Percentiles rank a stretch among this genome's conserved stretches.
Conservation (phyloP, 2,113 vertebrate species). For the Corythoichthys intestinalis region DNA sequence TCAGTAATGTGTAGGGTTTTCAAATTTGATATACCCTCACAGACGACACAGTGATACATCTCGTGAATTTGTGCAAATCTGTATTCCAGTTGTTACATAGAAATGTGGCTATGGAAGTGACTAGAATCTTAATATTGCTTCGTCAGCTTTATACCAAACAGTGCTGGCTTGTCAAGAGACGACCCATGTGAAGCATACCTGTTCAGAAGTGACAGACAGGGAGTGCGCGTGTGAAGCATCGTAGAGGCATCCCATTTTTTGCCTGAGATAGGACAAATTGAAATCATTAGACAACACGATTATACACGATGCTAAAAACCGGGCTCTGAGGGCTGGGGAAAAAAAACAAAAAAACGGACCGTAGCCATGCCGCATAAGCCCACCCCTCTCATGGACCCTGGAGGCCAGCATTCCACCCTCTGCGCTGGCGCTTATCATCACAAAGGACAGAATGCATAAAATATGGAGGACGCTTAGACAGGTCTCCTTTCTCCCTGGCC, state of each 20-base stretch:
- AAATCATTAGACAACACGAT: constrained; percentile 29
- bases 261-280: constrained; percentile 25
- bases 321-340: constrained; percentile 44
- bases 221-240: constrained; percentile 16
- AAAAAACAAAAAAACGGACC: constrained; percentile 53
- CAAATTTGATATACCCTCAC: constrained; percentile 15
- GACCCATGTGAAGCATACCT: constrained; percentile 38
- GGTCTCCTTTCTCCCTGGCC: constrained; percentile 68
- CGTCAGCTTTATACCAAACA: constrained; percentile 27
- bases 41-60: constrained; percentile 17
- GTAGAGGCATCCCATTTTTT: constrained; percentile 31
- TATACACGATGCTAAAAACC: constrained; percentile 24
- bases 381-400: constrained; percentile 64
- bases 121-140: constrained; percentile 28
- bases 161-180: constrained; percentile 13
- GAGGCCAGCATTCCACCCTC: constrained; percentile 71
- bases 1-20: constrained; percentile 9
- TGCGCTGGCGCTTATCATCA: constrained; percentile 75
- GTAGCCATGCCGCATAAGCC: constrained; percentile 36
- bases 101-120: constrained; percentile 31
- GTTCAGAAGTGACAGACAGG: constrained; percentile 18
- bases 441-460: constrained; percentile 80
- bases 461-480: constrained; percentile 75
- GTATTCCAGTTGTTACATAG: constrained; percentile 30
- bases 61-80: constrained; percentile 29